These are phyloP conservation scores for Campopleginae sp. DNA, from an alignment of 2,888 invertebrate species.

Conservation along the genomic window DNA sequence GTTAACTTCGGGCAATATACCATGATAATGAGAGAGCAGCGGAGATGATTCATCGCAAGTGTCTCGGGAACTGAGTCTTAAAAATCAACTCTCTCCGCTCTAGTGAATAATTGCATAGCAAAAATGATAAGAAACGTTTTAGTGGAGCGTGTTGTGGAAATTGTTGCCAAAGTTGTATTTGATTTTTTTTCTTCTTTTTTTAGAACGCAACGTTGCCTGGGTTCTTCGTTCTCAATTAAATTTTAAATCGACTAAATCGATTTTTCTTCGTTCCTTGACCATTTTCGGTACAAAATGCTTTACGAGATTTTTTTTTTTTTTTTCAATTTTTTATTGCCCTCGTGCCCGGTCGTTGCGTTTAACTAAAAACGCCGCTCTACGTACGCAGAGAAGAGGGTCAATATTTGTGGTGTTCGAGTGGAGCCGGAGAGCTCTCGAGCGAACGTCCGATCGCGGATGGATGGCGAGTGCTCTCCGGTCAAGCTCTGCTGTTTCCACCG, in stretches of 20 bases:
- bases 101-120: not conserved
- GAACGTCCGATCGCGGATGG: constrained; percentile 72
- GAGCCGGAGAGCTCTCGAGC: constrained; percentile 73
- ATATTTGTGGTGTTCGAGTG: constrained; percentile 79
- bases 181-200: too few species aligned
- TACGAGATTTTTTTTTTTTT: not conserved
- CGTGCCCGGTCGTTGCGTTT: constrained; percentile 77
- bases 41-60: not conserved
- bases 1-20: constrained; percentile 38
- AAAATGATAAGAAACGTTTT: not conserved
- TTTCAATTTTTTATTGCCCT: constrained; percentile 19
- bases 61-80: not conserved
- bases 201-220: too few species aligned
- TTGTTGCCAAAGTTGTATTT: not conserved
- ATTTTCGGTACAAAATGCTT: too few species aligned
- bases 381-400: constrained; percentile 71
- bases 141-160: not conserved
- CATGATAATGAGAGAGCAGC: constrained; percentile 31
- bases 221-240: too few species aligned
- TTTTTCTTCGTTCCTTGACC: too few species aligned
- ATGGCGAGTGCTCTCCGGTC: constrained; percentile 60
- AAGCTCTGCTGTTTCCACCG: constrained; percentile 43
- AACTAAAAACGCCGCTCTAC: constrained; percentile 75
- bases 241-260: too few species aligned
- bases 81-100: not conserved